Evolutionary conservation across 2,113 vertebrate genomes (phyloP), one percentile per base, ranked within the genome.

Genomic region (Platichthys flesus): DNA sequence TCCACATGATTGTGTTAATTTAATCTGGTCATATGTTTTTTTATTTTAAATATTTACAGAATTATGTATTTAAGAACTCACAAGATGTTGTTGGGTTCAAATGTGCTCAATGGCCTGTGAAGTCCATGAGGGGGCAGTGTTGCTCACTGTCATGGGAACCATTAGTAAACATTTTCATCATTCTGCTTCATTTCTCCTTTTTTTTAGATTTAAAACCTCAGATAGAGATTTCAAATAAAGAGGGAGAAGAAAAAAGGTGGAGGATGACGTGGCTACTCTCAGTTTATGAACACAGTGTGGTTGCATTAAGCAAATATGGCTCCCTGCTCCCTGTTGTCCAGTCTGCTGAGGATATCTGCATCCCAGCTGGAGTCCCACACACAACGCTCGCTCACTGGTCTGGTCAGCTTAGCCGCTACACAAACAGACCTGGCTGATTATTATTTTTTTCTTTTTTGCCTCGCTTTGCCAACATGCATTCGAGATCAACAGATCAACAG

Each of bases 401-500:
- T 45, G 61, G 71, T 68, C 72, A 67, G 71, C 76, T 91, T 82
- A 85, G 73, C 67, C 79, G 76, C 88, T 85, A 76, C 81, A 82
- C 85, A 92, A 91, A 93, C 87, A 91, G 66, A 24, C 45, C 76
- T 24, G 31, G 63, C 70, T 88, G 85, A 90, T 91, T 92, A 88
- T 91, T 90, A 89, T 91, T 92, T 87, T 87, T 91, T 90, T 28
- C 14, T 90, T 49, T 90, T 49, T 81, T 74, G 70, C 77, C 87
- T 76, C 84, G 85, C 85, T 90, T 90, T 89, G 87, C 82, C 85
- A 92, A 87, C 82, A 81, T 85, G 85, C 79, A 83, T 74, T 71
- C 69, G 65, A 93, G 90, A 91, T 93, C 86, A 89, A 82, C 89
- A 90, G 90, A 90, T 92, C 82, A 89, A 84, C 81, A 86, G 80